phyloP scores from a whole-genome alignment of 2,888 invertebrate genomes.

The Drosophila maculinotata region DNA sequence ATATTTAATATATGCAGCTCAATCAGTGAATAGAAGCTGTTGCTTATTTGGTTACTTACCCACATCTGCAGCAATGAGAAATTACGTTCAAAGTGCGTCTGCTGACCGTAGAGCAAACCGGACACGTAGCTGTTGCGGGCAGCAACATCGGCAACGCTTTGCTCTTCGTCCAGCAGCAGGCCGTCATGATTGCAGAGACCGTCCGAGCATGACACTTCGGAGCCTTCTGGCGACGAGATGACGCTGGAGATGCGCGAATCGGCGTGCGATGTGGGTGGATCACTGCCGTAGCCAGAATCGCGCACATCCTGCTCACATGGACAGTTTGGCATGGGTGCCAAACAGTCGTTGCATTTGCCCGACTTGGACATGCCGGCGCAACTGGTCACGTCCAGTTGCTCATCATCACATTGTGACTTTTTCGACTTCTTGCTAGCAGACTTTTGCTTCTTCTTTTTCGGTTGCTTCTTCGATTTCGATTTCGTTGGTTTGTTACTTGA shows the following conservation, averaged over 20 bases:
- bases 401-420: slow-evolving; percentile 40
- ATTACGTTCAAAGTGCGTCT: slow-evolving; percentile 57
- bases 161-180: slow-evolving; percentile 62
- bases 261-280: slow-evolving; percentile 86
- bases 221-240: slow-evolving; percentile 94
- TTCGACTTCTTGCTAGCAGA: slow-evolving; percentile 53
- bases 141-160: slow-evolving; percentile 65
- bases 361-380: too few relatives aligned
- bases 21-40: too few relatives aligned
- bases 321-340: slow-evolving; percentile 77
- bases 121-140: slow-evolving; percentile 58
- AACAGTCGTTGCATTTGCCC: slow-evolving; percentile 80
- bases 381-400: slow-evolving; percentile 42
- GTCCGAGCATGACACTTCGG: slow-evolving; percentile 95
- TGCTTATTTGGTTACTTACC: slow-evolving; percentile 57
- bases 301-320: slow-evolving; percentile 86
- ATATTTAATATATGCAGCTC: too few relatives aligned
- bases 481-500: slow-evolving; percentile 58
- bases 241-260: slow-evolving; percentile 91
- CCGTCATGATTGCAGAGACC: slow-evolving; percentile 91
- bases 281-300: slow-evolving; percentile 96
- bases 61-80: slow-evolving; percentile 73
- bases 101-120: slow-evolving; percentile 55
- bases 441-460: slow-evolving; percentile 78
- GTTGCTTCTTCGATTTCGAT: slow-evolving; percentile 77